Base-by-base conservation (phyloP, 2,113 vertebrate species). In the Antechinus flavipes region DNA sequence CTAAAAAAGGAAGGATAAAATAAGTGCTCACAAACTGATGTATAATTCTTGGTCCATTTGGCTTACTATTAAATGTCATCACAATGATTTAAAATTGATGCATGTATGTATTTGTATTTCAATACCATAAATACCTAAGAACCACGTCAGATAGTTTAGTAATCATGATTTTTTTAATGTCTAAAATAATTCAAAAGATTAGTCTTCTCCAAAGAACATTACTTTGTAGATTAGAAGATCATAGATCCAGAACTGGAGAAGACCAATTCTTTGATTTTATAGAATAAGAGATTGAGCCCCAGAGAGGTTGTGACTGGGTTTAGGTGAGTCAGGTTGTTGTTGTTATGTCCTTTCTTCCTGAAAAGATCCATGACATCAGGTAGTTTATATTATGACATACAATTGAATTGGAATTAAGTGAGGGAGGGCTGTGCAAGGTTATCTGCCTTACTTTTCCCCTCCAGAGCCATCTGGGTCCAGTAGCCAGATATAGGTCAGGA, bases 121-220 rank as follows among this genome's bases (percentile, higher is more conserved):
- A n/a, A n/a, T n/a, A 19, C 30, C 35, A 14, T 76, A 76, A n/a
- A n/a, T 76, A 12, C 1, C 35, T n/a, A n/a, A 68, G 14, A 76
- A 14, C 19, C 61, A 76, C 90, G 91, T 90, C 2, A 94, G 91
- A 90, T 94, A 0, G 0, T 35, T 93, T 93, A 68, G 93, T 94
- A 94, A 54, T 14, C 61, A 47, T 25, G 89, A 90, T 27, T 95
- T 96, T 52, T 7, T 93, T 93, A 26, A 56, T 93, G 10, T 27
- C 93, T 49, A 54, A 52, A 58, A 61, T 19, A 76, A 76, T 76
- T 76, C 61, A 76, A n/a, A 76, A 76, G 30, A 76, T n/a, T 2
- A 19, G 3, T n/a, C 11, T 6, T 76, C n/a, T 76, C 61, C 7
- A 16, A 76, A 76, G 14, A n/a, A 1, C 61, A 6, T 19, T 76